Conservation (phyloP, 2,888 invertebrate genomes). For the Cryptosula pallasiana region DNA sequence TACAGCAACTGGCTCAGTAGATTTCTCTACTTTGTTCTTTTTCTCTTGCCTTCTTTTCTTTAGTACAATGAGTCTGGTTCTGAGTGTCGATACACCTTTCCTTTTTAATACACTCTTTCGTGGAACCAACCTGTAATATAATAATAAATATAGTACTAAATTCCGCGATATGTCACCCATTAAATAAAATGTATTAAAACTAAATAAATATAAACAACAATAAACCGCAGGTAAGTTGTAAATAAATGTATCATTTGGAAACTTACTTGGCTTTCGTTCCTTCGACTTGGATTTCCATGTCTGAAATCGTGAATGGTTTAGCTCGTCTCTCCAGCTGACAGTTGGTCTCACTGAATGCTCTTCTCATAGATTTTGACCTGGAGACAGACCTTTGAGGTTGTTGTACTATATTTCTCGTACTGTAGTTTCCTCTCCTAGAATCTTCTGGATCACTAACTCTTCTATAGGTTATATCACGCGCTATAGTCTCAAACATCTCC, state of each 20-base stretch:
- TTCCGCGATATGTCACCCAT: too few relatives aligned
- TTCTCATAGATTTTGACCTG: too few relatives aligned
- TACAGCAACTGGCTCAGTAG: background rate
- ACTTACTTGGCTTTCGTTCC: background rate
- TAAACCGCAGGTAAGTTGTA: too few relatives aligned
- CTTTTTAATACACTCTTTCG: background rate
- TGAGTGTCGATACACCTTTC: background rate
- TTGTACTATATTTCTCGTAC: too few relatives aligned
- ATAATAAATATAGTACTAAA: too few relatives aligned
- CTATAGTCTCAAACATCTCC: background rate
- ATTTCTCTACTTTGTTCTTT: background rate
- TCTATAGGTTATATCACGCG: background rate
- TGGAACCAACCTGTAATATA: background rate
- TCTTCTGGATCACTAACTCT: background rate
- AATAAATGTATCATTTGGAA: too few relatives aligned
- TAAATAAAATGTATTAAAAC: too few relatives aligned
- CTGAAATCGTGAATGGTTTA: background rate
- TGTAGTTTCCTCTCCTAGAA: too few relatives aligned
- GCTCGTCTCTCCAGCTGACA: background rate
- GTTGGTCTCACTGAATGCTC: too few relatives aligned
- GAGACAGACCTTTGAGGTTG: too few relatives aligned
- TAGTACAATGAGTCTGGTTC: background rate
- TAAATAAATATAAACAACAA: too few relatives aligned
- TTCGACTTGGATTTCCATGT: background rate
- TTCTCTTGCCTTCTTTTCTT: background rate